phyloP scores from a whole-genome alignment of 2,888 invertebrate species.

The Diploptera punctata region DNA sequence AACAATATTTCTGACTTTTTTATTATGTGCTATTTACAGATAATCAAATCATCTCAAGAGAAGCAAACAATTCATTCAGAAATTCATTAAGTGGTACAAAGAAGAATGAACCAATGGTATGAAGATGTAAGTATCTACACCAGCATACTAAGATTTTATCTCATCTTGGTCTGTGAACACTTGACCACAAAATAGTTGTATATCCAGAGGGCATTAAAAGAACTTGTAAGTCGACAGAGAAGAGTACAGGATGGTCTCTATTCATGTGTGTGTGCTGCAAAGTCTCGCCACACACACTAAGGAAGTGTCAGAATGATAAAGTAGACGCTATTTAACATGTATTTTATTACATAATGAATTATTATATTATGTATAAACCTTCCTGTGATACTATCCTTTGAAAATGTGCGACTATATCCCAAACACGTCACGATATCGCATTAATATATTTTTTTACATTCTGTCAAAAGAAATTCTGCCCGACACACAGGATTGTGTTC shows the following conservation, averaged over 20 bases:
- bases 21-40: too few species aligned
- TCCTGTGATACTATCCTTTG: background rate
- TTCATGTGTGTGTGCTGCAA: background rate
- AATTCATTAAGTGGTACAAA: too few species aligned
- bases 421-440: background rate
- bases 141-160: too few species aligned
- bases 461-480: slow-evolving; percentile 1
- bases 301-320: slow-evolving; percentile 12
- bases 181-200: background rate
- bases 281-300: background rate
- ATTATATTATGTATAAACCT: background rate
- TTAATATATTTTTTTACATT: slow-evolving; percentile 11
- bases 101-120: too few species aligned
- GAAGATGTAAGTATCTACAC: too few species aligned
- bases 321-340: slow-evolving; percentile 1
- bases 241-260: background rate
- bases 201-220: background rate
- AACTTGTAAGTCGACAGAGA: background rate
- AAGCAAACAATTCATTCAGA: too few species aligned
- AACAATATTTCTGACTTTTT: too few species aligned
- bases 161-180: background rate
- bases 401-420: background rate
- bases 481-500: background rate
- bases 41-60: too few species aligned
- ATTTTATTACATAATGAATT: slow-evolving; percentile 2